Conservation (phyloP, 2,113 vertebrate species). For the Podarcis raffonei region DNA sequence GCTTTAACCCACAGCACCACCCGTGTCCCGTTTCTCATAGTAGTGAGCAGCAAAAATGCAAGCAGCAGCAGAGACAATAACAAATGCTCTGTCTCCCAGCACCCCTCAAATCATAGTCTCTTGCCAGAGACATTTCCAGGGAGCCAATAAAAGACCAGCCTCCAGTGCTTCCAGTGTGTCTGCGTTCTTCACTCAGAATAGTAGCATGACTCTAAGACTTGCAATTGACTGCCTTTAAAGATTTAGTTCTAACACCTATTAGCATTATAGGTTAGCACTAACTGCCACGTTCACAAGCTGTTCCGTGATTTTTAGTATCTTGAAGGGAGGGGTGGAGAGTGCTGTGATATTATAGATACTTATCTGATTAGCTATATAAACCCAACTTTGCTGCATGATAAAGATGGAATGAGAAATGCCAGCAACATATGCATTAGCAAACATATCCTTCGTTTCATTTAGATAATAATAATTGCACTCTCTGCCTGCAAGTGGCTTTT, state of each 20-base stretch:
- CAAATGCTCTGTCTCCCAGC: too few relatives aligned
- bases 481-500: background rate
- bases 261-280: background rate
- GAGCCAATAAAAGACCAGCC: too few relatives aligned
- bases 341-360: background rate
- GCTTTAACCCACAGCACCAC: too few relatives aligned
- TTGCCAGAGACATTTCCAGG: too few relatives aligned
- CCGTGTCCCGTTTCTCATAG: too few relatives aligned
- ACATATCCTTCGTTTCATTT: background rate
- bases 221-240: background rate
- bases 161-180: accelerated
- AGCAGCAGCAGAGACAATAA: too few relatives aligned
- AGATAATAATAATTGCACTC: background rate
- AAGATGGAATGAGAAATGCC: background rate
- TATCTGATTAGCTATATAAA: background rate
- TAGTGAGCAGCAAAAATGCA: too few relatives aligned
- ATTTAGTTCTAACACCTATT: slow-evolving; percentile 3
- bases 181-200: background rate
- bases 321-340: background rate
- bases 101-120: too few relatives aligned
- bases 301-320: background rate
- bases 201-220: background rate
- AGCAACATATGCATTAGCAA: background rate
- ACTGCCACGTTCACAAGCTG: background rate
- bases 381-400: background rate